A percentile compares a stretch with the other conserved stretches of the same genome.
These are phyloP conservation scores for Accipiter cooperii DNA, from an alignment of 2,113 vertebrate species.

Conservation along the genomic window DNA sequence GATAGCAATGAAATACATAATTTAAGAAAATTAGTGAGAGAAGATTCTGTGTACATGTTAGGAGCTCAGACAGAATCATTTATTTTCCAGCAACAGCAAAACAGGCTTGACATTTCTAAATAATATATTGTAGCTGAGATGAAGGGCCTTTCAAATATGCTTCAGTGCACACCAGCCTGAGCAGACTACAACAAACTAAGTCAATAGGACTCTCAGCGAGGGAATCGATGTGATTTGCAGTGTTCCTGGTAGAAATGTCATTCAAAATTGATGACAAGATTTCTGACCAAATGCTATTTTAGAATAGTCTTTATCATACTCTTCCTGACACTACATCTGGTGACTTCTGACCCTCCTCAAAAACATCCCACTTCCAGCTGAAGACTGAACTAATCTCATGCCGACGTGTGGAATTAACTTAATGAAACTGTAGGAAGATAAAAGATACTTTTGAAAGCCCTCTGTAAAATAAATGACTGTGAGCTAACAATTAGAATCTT, in stretches of 20 bases:
- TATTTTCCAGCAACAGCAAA: conserved; percentile 55
- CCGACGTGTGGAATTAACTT: background rate
- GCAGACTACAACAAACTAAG: conserved; percentile 29
- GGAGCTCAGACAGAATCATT: conserved; percentile 49
- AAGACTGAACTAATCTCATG: background rate
- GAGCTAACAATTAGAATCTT: conserved; percentile 45
- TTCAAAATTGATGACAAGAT: conserved; percentile 67
- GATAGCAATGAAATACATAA: background rate
- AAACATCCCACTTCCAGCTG: background rate
- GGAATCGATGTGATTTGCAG: conserved; percentile 54
- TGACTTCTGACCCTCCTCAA: background rate
- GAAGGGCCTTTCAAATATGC: conserved; percentile 62
- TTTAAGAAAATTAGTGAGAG: conserved; percentile 47
- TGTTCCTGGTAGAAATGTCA: conserved; percentile 57
- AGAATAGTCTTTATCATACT: conserved; percentile 19
- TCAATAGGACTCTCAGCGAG: conserved; percentile 53
- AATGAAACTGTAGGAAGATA: background rate
- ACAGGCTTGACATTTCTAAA: conserved; percentile 75
- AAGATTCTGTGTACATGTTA: conserved; percentile 26
- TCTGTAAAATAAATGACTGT: conserved; percentile 1
- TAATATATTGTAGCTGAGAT: conserved; percentile 69
- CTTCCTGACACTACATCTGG: background rate
- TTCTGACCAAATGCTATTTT: conserved; percentile 50
- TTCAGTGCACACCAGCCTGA: background rate
- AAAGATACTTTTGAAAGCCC: background rate